phyloP scores from a whole-genome alignment of 2,113 vertebrate species.

The Myiopsitta monachus region DNA sequence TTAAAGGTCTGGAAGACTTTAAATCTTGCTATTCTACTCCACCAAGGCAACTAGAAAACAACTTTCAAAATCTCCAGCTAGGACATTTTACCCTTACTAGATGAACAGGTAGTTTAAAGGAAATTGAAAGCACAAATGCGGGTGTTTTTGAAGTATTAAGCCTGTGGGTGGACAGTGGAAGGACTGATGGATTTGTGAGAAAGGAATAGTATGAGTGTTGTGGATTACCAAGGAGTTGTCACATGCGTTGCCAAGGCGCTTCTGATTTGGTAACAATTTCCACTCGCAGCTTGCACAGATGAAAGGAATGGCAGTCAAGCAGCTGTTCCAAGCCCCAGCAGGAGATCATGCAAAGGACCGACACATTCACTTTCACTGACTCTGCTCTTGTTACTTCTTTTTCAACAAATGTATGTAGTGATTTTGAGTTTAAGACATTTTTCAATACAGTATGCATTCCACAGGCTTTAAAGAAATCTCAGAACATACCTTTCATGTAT shows the following conservation, averaged over 20 bases:
- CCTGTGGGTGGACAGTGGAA: background rate
- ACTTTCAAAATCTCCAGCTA: background rate
- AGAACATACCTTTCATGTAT: background rate
- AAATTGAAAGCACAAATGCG: background rate
- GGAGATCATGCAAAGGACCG: background rate
- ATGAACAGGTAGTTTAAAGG: background rate
- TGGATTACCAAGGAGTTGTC: background rate
- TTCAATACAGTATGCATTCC: background rate
- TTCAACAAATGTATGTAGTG: background rate
- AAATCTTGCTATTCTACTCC: background rate
- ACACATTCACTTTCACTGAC: background rate
- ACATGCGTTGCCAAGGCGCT: background rate
- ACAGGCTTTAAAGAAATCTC: background rate
- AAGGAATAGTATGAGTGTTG: background rate
- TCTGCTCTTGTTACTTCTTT: background rate
- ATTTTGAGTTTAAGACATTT: background rate
- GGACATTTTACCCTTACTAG: background rate
- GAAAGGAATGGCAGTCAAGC: background rate
- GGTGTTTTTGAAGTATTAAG: background rate
- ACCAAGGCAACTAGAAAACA: background rate
- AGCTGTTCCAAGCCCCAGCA: background rate
- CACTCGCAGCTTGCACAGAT: background rate
- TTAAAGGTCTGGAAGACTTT: background rate
- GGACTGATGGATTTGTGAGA: background rate
- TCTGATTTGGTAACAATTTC: slow-evolving; percentile 32